Evolutionary conservation across 2,797 vertebrate species (phyloP).

Genomic region (Saxicola maurus): DNA sequence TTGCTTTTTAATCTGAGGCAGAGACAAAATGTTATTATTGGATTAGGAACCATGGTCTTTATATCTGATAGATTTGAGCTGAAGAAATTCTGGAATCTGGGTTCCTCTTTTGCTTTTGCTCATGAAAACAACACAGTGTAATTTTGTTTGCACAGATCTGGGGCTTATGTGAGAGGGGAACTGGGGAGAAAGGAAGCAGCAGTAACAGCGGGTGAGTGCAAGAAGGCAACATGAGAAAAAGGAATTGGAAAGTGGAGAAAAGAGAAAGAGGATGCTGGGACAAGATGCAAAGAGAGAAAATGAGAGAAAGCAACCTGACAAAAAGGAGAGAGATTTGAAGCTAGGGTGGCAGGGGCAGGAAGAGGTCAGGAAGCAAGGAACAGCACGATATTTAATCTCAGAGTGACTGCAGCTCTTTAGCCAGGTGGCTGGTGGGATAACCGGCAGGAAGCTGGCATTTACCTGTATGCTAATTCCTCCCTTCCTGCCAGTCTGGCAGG

Average conservation of each 20-base stretch:
- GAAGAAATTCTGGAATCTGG: background rate
- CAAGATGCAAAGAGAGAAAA: background rate
- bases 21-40: background rate
- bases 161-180: background rate
- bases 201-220: background rate
- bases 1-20: background rate
- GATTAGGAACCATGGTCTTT: conserved; percentile 3
- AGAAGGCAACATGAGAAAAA: background rate
- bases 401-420: conserved; percentile 23
- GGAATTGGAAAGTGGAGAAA: background rate
- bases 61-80: background rate
- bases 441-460: conserved; percentile 47
- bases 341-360: background rate
- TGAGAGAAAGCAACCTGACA: background rate
- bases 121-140: background rate
- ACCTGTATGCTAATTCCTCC: conserved; percentile 62
- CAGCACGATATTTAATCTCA: background rate
- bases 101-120: background rate
- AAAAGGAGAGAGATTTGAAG: background rate
- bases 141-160: background rate
- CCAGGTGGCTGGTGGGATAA: conserved; percentile 56
- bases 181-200: background rate
- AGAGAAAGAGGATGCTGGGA: background rate
- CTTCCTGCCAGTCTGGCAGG: conserved; percentile 59
- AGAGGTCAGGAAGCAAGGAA: background rate